A percentile compares a stretch with the other conserved stretches of the same genome.
phyloP scores from a whole-genome alignment of 2,797 vertebrate species.

The Nannoperca australis region DNA sequence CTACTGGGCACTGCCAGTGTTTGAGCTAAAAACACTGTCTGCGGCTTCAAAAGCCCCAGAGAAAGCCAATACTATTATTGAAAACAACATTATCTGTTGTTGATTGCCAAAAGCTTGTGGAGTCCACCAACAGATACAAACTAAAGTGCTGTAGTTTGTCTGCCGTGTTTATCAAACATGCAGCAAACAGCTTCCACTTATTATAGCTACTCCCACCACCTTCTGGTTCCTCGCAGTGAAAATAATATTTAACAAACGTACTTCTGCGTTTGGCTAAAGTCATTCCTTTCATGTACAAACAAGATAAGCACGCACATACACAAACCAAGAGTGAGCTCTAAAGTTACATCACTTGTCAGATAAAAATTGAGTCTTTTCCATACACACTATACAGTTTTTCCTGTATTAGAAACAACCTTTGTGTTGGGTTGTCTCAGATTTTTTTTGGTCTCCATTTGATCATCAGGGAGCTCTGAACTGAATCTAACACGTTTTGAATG shows the following conservation, averaged over 20 bases:
- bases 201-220: constrained; percentile 58
- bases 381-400: constrained; percentile 30
- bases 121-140: constrained; percentile 52
- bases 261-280: constrained; percentile 73
- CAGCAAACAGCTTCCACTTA: constrained; percentile 56
- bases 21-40: constrained; percentile 43
- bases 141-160: constrained; percentile 52
- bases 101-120: constrained; percentile 42
- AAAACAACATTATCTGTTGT: constrained; percentile 53
- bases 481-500: constrained; percentile 29
- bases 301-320: constrained; percentile 76
- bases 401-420: constrained; percentile 38
- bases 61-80: constrained; percentile 47
- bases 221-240: constrained; percentile 71
- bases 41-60: constrained; percentile 41
- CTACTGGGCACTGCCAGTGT: constrained; percentile 17
- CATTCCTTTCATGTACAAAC: constrained; percentile 78
- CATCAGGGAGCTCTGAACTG: constrained; percentile 19
- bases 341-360: constrained; percentile 59
- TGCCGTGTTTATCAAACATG: constrained; percentile 56
- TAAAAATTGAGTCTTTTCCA: constrained; percentile 43
- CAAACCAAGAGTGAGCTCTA: constrained; percentile 47
- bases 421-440: constrained; percentile 28
- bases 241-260: constrained; percentile 83
- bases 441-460: constrained; percentile 49